Base-by-base conservation (phyloP, 2,888 invertebrate genomes). In the Nomada lathburiana region DNA sequence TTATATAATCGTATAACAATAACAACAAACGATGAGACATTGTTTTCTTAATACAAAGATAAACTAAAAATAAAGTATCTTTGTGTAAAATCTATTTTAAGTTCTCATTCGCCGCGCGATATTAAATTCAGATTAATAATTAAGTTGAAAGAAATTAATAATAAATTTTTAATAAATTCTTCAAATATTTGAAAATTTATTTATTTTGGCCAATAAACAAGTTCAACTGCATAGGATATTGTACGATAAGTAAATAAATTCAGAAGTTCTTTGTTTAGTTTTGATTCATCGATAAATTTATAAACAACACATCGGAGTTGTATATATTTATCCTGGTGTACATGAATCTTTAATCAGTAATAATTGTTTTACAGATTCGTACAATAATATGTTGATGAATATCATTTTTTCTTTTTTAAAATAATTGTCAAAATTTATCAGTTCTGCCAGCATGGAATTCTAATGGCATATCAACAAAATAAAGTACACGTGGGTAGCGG, bases 401-500 rank as follows among this genome's bases (percentile, higher is more conserved):
- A 13, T 20, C 20, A 20, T 13, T 1, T 20, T 26, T n/a, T n/a
- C 2, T n/a, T 36, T 16, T 36, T 67, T 47, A 47, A 3, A 2
- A 36, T 55, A 23, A 42, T 16, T 20, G 2, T 0, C 18, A 18
- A 29, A 29, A 29, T n/a, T 62, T 44, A 2, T 42, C 20, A 47
- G 5, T 3, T 9, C 26, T 9, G 13, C 13, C n/a, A 63, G 13
- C 16, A 42, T n/a, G 18, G 11, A 26, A 9, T 29, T 16, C 2
- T 29, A 4, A 60, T 67, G 52, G 53, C 36, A 62, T 70, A 62
- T 76, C 70, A 57, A 76, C 71, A 72, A 64, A 76, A 36, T 60
- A 55, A 44, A 55, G 29, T 26, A 47, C 80, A 80, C 80, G 80
- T 80, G 80, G 77, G n/a, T 13, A 20, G 18, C n/a, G 16, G 44